These are phyloP conservation scores for Itoplectis maculator DNA, from an alignment of 2,888 invertebrate genomes.

Conservation along the genomic window DNA sequence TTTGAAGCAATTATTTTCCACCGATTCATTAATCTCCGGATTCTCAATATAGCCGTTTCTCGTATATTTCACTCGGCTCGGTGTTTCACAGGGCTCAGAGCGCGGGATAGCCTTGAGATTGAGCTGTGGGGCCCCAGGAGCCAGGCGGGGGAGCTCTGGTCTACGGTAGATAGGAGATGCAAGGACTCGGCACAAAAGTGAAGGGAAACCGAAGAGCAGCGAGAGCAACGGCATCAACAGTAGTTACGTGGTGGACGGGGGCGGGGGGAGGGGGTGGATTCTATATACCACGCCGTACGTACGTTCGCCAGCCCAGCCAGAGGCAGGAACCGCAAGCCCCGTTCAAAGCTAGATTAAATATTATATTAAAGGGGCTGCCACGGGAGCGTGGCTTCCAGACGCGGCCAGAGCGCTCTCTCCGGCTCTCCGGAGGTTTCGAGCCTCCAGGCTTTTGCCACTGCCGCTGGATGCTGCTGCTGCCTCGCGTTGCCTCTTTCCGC, in stretches of 20 bases:
- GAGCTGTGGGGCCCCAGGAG: slow-evolving; percentile 19
- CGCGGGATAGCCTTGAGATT: slow-evolving; percentile 38
- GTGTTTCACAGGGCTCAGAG: slow-evolving; percentile 31
- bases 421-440: slow-evolving; percentile 64
- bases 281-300: slow-evolving; percentile 35
- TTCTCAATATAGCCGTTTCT: no score
- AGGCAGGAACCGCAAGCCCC: slow-evolving; percentile 84
- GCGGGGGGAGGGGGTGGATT: background rate
- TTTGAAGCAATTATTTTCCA: no score
- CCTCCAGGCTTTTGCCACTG: slow-evolving; percentile 61
- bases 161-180: slow-evolving; percentile 47
- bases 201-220: slow-evolving; percentile 35
- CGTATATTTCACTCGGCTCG: background rate
- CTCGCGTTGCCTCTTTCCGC: slow-evolving; percentile 57
- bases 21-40: no score
- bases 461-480: slow-evolving; percentile 51
- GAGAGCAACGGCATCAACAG: slow-evolving; percentile 59
- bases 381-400: slow-evolving; percentile 77
- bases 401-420: slow-evolving; percentile 67
- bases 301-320: slow-evolving; percentile 73
- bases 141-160: slow-evolving; percentile 32
- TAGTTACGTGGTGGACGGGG: slow-evolving; percentile 42
- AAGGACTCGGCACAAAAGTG: slow-evolving; percentile 35
- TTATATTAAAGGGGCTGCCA: slow-evolving; percentile 85
- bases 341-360: slow-evolving; percentile 85